Evolutionary conservation across 2,797 vertebrate species (phyloP), one percentile per base, ranked within the genome.

Genomic region (Chloroceryle inda): DNA sequence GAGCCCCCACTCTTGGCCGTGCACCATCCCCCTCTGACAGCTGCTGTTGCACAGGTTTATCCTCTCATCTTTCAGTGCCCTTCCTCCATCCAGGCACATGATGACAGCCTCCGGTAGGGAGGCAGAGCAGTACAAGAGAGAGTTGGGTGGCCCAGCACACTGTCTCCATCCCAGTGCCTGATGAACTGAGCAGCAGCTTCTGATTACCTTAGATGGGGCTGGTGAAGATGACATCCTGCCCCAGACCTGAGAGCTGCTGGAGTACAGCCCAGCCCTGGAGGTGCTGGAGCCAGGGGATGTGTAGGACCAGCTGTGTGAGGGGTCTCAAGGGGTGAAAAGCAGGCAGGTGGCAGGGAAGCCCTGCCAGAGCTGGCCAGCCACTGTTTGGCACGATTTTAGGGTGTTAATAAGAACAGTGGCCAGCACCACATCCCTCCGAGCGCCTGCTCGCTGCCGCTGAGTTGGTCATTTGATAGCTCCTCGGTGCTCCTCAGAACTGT

Each of bases 381-480:
- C 73, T 21, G 44, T 23, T 35, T 0, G 13, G 52, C 3, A 4
- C 64, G 91, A 45, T 81, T 86, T 72, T 68, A 55, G 66, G 85
- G 42, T 29, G 72, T 50, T n/a, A 59, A 64, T 67, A 13, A 66
- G 66, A 94, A 86, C 92, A 89, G 37, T 0, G 6, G 89, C 83
- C 90, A 84, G 85, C 8, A 1, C 58, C 1, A 2, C 37, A 17
- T 53, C 27, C 23, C 40, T 29, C 22, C 0, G 7, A 72, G 71
- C 2, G 81, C 87, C 94, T 86, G 94, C 81, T 80, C 2, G 4
- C 88, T 6, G 44, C 92, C 3, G 19, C 78, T 4, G 12, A 67
- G 90, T 69, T 5, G 24, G 75, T 89, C 53, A 86, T 95, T 85
- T 50, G 89, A 92, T 79, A 93, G 78, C 85, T 90, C 75, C 63